These are phyloP conservation scores for Pteropus alecto DNA, from an alignment of 2,113 vertebrate genomes.

Conservation along the genomic window DNA sequence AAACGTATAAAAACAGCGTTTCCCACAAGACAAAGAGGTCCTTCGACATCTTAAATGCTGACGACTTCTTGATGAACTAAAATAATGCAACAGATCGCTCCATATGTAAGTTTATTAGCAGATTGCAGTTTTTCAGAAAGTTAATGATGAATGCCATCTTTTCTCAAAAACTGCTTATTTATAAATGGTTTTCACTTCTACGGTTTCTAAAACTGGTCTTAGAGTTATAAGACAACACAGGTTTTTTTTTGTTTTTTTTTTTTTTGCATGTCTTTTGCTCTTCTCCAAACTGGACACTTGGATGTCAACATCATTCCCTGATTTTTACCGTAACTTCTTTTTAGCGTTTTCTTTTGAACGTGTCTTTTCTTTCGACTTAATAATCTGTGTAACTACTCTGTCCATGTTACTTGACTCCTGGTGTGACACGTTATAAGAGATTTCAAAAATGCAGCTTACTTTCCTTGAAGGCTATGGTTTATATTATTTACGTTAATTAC, in stretches of 20 bases:
- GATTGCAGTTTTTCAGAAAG: background rate
- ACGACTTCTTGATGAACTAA: background rate
- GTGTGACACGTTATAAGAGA: background rate
- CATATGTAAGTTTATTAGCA: background rate
- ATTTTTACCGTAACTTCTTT: background rate
- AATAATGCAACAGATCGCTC: background rate
- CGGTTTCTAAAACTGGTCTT: background rate
- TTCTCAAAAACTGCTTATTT: background rate
- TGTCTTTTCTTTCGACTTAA: background rate
- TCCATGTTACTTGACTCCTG: background rate
- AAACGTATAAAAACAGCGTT: background rate
- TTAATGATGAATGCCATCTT: background rate
- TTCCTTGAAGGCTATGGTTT: background rate
- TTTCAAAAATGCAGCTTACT: background rate
- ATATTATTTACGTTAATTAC: background rate
- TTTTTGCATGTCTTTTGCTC: background rate
- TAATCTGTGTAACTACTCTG: background rate
- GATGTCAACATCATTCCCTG: background rate
- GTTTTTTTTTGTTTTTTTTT: no score
- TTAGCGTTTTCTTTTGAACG: background rate
- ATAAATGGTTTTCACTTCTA: background rate
- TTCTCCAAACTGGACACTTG: background rate
- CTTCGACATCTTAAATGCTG: background rate
- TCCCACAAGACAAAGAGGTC: background rate
- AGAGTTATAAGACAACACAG: background rate